Conservation (phyloP, 2,888 invertebrate species). For the Ichneumon xanthorius region DNA sequence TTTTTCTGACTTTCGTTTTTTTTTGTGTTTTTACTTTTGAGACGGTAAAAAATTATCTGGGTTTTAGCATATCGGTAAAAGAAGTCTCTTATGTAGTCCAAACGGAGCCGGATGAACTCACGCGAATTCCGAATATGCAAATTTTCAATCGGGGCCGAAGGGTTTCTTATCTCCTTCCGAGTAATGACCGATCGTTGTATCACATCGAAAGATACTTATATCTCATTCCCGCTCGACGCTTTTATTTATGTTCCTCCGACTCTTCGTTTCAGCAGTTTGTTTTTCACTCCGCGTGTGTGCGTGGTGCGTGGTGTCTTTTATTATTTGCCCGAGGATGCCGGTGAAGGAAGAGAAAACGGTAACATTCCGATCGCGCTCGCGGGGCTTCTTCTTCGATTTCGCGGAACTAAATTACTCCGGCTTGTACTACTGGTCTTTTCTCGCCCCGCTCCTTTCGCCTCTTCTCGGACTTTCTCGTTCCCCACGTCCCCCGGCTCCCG, state of each 20-base stretch:
- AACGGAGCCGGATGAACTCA: conserved; percentile 33
- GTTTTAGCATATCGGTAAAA: conserved; percentile 49
- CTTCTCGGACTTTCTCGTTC: conserved; percentile 30
- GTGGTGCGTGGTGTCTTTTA: not conserved
- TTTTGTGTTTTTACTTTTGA: not conserved
- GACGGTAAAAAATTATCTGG: conserved; percentile 63
- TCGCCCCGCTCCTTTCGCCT: conserved; percentile 52
- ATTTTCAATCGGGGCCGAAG: conserved; percentile 30
- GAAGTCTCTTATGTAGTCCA: conserved; percentile 26
- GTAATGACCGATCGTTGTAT: conserved; percentile 69
- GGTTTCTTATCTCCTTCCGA: conserved; percentile 53
- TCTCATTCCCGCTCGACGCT: conserved; percentile 52
- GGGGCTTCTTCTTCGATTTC: conserved; percentile 64
- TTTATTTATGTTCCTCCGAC: conserved; percentile 43
- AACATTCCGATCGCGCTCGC: conserved; percentile 64
- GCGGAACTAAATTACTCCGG: conserved; percentile 69
- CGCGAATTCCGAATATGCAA: conserved; percentile 65
- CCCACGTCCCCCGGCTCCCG: not conserved
- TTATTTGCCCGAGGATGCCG: conserved; percentile 17
- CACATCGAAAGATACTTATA: conserved; percentile 66
- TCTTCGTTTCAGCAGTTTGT: conserved; percentile 32
- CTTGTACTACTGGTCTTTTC: conserved; percentile 62
- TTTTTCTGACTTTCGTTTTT: not conserved
- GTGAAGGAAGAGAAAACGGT: conserved; percentile 50
- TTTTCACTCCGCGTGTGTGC: not conserved